phyloP scores from a whole-genome alignment of 2,888 invertebrate genomes.

The Cheiracanthium punctorium region DNA sequence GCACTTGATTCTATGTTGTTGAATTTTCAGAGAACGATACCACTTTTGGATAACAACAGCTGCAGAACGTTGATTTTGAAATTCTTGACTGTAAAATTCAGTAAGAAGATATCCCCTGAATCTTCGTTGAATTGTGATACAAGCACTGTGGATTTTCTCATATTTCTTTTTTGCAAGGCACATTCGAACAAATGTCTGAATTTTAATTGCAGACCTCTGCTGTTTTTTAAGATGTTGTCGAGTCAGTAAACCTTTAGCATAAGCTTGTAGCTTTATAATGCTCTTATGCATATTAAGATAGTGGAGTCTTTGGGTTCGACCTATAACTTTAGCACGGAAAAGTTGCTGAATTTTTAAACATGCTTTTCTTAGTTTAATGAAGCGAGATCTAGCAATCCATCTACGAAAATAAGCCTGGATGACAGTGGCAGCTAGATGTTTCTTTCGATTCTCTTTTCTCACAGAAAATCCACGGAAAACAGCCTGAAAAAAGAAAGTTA shows the following conservation, averaged over 20 bases:
- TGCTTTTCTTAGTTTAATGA: neutral
- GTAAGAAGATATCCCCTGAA: conserved; percentile 4
- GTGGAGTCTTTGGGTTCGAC: neutral
- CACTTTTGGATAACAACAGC: conserved; percentile 11
- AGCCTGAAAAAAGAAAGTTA: conserved; percentile 68
- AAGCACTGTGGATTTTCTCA: neutral
- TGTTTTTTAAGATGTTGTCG: neutral
- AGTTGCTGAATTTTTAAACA: conserved; percentile 6
- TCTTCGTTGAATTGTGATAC: conserved; percentile 13
- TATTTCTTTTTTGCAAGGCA: neutral
- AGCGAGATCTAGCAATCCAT: neutral
- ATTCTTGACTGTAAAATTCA: neutral
- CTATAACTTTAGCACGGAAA: conserved; percentile 21
- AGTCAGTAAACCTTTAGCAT: conserved; percentile 2
- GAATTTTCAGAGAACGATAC: neutral
- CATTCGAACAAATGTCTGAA: conserved; percentile 6
- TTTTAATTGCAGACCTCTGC: neutral
- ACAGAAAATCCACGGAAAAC: conserved; percentile 45
- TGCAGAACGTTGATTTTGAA: neutral
- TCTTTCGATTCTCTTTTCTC: conserved; percentile 34
- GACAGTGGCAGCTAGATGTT: conserved; percentile 12
- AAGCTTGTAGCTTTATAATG: conserved; percentile 14
- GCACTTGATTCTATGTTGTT: neutral
- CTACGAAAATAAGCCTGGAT: conserved; percentile 29
- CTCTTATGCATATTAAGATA: neutral